These are phyloP conservation scores for Acronicta aceris DNA, from an alignment of 2,888 invertebrate genomes.

Conservation along the genomic window DNA sequence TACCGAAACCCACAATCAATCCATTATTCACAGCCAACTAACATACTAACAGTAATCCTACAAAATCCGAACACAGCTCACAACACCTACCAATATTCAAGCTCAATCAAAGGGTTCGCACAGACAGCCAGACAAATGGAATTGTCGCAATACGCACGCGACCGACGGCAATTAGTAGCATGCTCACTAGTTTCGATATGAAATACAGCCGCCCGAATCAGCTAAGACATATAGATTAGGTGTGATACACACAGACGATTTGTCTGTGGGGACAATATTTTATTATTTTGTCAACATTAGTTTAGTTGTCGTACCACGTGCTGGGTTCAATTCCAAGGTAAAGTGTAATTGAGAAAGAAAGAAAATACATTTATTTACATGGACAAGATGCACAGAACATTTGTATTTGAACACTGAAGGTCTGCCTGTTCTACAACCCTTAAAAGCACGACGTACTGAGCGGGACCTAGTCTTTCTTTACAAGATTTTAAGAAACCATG, in stretches of 20 bases:
- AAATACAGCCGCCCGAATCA: conserved; percentile 82
- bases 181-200: conserved; percentile 80
- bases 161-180: conserved; percentile 80
- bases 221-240: conserved; percentile 84
- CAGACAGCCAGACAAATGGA: conserved; percentile 75
- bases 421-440: no score
- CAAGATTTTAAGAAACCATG: no score
- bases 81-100: conserved; percentile 20
- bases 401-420: no score
- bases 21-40: conserved; percentile 23
- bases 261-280: conserved; percentile 7
- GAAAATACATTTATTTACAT: no score
- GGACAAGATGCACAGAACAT: no score
- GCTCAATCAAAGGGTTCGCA: conserved; percentile 60
- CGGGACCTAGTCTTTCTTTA: no score
- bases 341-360: no score
- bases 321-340: no score
- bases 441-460: no score
- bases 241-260: conserved; percentile 65
- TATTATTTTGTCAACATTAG: neutral
- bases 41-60: conserved; percentile 34
- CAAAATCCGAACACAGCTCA: conserved; percentile 34
- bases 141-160: conserved; percentile 72
- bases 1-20: conserved; percentile 15
- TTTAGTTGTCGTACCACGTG: no score